Evolutionary conservation across 2,113 vertebrate genomes (phyloP).

Genomic region (Ptychochromis oligacanthus): DNA sequence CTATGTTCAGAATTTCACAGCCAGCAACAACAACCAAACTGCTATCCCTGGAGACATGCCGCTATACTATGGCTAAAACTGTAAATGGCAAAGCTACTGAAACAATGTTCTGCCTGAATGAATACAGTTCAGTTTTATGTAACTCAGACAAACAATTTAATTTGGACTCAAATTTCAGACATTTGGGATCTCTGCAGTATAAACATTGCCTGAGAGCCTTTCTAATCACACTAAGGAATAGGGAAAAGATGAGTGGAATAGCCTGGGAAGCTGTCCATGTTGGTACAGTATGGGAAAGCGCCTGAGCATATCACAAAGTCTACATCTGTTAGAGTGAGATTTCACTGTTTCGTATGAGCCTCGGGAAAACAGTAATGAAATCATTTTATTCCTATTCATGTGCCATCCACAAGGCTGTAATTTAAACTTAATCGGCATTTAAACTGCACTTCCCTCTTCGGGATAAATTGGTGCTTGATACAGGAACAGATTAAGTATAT

Average conservation of each 20-base stretch:
- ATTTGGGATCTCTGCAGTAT: not conserved
- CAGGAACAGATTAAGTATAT: not conserved
- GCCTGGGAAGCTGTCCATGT: conserved; percentile 1
- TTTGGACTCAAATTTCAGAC: not conserved
- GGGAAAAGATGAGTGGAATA: not conserved
- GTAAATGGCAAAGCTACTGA: not conserved
- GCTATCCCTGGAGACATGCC: not conserved
- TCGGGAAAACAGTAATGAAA: not conserved
- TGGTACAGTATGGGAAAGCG: not conserved
- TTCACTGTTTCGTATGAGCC: not conserved
- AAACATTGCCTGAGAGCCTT: not conserved
- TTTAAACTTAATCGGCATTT: not conserved
- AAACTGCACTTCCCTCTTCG: not conserved
- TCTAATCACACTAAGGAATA: not conserved
- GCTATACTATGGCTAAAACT: not conserved
- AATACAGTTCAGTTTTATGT: not conserved
- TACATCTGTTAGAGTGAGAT: conserved; percentile 8
- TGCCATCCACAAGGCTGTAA: not conserved
- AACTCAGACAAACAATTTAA: not conserved
- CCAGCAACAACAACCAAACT: not conserved
- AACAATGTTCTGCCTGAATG: not conserved
- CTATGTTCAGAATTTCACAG: not conserved
- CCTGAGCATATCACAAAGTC: conserved; percentile 20
- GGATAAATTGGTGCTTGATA: not conserved
- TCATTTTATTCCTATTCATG: conserved; percentile 5